These are phyloP conservation scores for Theretra japonica DNA, from an alignment of 2,888 invertebrate species.

Conservation along the genomic window DNA sequence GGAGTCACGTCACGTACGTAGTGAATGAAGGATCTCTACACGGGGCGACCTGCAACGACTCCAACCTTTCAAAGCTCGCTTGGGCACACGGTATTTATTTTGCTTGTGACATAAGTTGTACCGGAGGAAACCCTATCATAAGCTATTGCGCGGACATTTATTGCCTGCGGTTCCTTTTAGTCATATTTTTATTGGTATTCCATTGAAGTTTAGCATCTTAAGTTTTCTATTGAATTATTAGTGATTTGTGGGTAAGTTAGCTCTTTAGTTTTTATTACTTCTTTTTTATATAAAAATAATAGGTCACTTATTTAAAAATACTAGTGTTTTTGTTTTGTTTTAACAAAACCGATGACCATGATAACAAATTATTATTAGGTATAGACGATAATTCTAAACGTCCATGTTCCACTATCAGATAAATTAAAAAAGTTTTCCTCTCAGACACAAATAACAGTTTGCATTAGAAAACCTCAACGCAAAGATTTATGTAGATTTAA, in stretches of 20 bases:
- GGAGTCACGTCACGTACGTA: constrained; percentile 65
- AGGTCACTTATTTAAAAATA: too few relatives aligned
- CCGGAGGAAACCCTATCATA: constrained; percentile 11
- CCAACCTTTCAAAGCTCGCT: constrained; percentile 47
- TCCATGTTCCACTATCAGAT: too few relatives aligned
- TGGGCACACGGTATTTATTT: constrained; percentile 20
- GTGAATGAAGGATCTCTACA: constrained; percentile 65
- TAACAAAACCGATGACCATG: too few relatives aligned
- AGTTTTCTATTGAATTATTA: too few relatives aligned
- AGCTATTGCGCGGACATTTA: constrained; percentile 1
- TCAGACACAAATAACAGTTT: neutral
- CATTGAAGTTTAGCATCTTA: too few relatives aligned
- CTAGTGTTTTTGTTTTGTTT: too few relatives aligned
- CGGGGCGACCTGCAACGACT: constrained; percentile 43
- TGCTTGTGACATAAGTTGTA: constrained; percentile 24
- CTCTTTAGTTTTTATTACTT: too few relatives aligned
- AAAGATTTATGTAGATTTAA: constrained; percentile 18
- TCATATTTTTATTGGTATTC: neutral
- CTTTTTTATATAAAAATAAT: too few relatives aligned
- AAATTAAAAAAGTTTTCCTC: too few relatives aligned
- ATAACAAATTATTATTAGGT: too few relatives aligned
- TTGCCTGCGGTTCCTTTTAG: neutral
- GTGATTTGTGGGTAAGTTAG: too few relatives aligned
- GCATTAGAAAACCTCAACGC: neutral
- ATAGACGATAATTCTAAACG: too few relatives aligned